Base-by-base conservation (phyloP, 2,797 vertebrate genomes). In the Mallotus villosus region DNA sequence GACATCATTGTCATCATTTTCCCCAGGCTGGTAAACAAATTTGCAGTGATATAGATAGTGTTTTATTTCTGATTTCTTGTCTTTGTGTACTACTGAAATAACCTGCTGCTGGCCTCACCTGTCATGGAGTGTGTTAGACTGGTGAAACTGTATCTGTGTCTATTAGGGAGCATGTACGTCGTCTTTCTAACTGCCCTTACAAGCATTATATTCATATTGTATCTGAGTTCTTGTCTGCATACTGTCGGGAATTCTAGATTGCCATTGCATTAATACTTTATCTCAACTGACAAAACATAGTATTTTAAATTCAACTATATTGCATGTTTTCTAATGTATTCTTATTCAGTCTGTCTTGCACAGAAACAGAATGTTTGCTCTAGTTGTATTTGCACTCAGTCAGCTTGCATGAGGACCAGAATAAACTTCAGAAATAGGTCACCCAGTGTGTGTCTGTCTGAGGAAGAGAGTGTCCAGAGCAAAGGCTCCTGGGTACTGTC, bases 361-460 rank as follows among this genome's bases (percentile, higher is more conserved):
- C 19, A 60, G 21, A 60, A 6, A 24, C 24, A 11, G 21, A 14
- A 21, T 2, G 49, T 27, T 16, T 27, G 65, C 46, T 27, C 46
- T 67, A n/a, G 25, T 67, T 67, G 46, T n/a, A 8, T 53, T 53
- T 25, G 53, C 55, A 73, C 57, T 58, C 41, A 11, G 58, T 80
- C 79, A 37, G 5, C 49, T 32, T 59, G 65, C 83, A 63, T 69
- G 72, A 53, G 76, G 69, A 86, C 80, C 74, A 75, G 82, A 83
- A 82, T 77, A 79, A 89, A 72, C 62, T 75, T 82, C 68, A 78
- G 78, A 90, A 90, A 80, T 86, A 88, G 87, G 89, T 90, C 89
- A 87, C 69, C 79, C 85, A 90, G 87, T 84, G 76, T 84, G 51
- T 77, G 81, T 83, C 74, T 77, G 82, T 46, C 24, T 49, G 74